A percentile compares a stretch with the other conserved stretches of the same genome.
Evolutionary conservation across 2,113 vertebrate genomes (phyloP).

Genomic region (Gasterosteus nipponicus): DNA sequence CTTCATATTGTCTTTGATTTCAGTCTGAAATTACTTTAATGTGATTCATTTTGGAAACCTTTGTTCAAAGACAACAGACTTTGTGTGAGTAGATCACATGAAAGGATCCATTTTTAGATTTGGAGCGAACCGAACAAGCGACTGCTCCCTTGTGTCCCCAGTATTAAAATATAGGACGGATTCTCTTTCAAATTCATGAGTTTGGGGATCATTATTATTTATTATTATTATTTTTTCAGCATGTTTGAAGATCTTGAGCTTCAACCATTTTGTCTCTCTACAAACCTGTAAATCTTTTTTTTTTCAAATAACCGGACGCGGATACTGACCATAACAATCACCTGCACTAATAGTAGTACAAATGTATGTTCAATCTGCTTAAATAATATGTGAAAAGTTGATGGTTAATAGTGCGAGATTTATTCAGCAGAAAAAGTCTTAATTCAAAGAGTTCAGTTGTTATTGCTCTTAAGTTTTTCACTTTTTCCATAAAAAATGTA

Average conservation of each 20-base stretch:
- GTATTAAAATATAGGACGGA: constrained; percentile 22
- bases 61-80: constrained; percentile 8
- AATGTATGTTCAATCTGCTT: constrained; percentile 3
- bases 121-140: constrained; percentile 13
- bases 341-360: not conserved
- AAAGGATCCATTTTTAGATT: constrained; percentile 39
- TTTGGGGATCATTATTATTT: constrained; percentile 2
- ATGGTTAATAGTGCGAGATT: not conserved
- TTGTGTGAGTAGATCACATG: constrained; percentile 18
- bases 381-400: constrained; percentile 1
- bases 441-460: not conserved
- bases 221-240: not conserved
- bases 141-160: constrained; percentile 6
- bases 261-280: not conserved
- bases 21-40: not conserved
- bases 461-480: constrained; percentile 7
- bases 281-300: not conserved
- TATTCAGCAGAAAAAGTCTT: constrained; percentile 16
- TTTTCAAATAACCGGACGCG: not conserved
- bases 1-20: not conserved
- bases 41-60: not conserved
- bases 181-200: constrained; percentile 21
- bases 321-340: not conserved
- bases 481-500: constrained; percentile 55
- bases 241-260: not conserved